A percentile compares a stretch with the other conserved stretches of the same genome.
Conservation (phyloP, 2,113 vertebrate genomes). For the Noturus placidus region DNA sequence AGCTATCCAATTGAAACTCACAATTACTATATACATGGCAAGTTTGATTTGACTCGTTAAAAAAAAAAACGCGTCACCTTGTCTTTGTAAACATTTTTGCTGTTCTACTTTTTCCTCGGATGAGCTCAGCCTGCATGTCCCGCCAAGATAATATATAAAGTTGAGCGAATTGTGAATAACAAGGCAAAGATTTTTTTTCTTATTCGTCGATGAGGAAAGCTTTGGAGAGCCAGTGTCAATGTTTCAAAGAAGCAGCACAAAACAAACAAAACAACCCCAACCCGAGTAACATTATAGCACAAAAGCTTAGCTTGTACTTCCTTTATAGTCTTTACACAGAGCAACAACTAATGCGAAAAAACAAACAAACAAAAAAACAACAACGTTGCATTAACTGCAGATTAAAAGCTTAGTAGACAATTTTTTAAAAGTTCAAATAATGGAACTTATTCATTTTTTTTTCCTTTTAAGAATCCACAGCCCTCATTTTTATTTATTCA, state of each 20-base stretch:
- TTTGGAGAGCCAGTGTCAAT: conserved; percentile 76
- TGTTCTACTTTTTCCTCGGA: conserved; percentile 51
- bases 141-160: conserved; percentile 65
- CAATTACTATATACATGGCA: conserved; percentile 65
- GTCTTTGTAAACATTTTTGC: conserved; percentile 73
- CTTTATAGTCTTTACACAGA: conserved; percentile 19
- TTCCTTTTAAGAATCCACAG: conserved; percentile 37
- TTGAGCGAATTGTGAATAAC: conserved; percentile 63
- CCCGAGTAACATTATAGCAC: neutral
- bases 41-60: conserved; percentile 58
- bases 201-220: conserved; percentile 48
- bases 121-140: conserved; percentile 62
- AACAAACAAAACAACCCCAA: conserved; percentile 48
- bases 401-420: conserved; percentile 38
- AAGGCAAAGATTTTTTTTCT: conserved; percentile 55
- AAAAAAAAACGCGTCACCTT: conserved; percentile 62
- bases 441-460: neutral
- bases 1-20: conserved; percentile 60
- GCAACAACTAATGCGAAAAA: conserved; percentile 7
- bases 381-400: conserved; percentile 25
- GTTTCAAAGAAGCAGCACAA: conserved; percentile 71
- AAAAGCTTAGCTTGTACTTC: neutral
- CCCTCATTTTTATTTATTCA: conserved; percentile 41
- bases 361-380: neutral
- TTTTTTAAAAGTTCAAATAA: neutral